Conservation (phyloP, 2,888 invertebrate species). For the Melanchra persicariae region DNA sequence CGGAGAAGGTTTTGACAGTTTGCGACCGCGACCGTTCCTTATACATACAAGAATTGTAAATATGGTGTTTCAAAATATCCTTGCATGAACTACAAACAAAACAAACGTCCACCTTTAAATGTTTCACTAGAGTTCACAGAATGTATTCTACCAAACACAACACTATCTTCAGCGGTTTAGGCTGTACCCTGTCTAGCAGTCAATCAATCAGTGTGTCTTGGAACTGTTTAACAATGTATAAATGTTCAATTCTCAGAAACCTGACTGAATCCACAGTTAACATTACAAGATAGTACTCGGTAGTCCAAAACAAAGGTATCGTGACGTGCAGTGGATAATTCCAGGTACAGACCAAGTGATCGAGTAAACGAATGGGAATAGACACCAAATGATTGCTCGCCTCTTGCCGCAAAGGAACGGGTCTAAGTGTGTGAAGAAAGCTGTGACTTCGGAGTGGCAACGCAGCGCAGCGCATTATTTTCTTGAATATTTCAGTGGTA, state of each 20-base stretch:
- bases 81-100: background rate
- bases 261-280: conserved; percentile 4
- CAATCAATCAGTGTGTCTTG: conserved; percentile 45
- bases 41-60: too few species aligned
- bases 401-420: background rate
- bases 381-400: background rate
- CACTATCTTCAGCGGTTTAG: background rate
- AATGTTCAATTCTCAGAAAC: conserved; percentile 23
- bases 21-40: too few species aligned
- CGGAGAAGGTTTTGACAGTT: too few species aligned
- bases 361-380: too few species aligned
- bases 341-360: background rate
- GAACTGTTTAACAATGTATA: conserved; percentile 37
- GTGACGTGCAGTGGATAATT: background rate
- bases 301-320: conserved; percentile 7
- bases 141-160: conserved; percentile 4
- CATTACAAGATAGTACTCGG: background rate
- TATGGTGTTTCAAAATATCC: background rate
- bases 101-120: conserved; percentile 8
- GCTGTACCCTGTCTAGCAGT: conserved; percentile 29
- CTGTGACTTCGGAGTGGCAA: too few species aligned
- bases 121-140: background rate
- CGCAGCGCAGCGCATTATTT: too few species aligned
- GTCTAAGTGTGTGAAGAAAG: background rate
- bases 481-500: too few species aligned